Percentiles rank a stretch among this genome's conserved stretches.
phyloP scores from a whole-genome alignment of 2,888 invertebrate genomes.

The Ischnus inquisitorius region DNA sequence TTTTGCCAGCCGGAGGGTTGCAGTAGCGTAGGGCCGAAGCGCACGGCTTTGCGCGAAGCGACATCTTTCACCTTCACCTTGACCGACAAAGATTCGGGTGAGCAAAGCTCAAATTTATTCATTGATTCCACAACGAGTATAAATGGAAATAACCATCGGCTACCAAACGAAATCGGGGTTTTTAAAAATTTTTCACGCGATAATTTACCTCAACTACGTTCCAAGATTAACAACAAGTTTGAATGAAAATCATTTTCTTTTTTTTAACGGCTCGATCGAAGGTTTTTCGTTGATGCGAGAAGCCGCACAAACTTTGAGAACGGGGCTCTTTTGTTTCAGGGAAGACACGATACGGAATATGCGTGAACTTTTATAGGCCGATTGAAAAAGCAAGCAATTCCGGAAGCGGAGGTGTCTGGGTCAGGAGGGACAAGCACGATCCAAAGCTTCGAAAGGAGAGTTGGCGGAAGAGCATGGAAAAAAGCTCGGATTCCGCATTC shows the following conservation, averaged over 20 bases:
- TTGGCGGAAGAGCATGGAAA: conserved; percentile 96
- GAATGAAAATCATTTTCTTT: too few relatives aligned
- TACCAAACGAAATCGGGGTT: too few relatives aligned
- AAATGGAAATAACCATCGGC: too few relatives aligned
- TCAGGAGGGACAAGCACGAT: conserved; percentile 86
- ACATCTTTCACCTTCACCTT: conserved; percentile 99
- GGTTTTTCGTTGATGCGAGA: neutral
- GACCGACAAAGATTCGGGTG: conserved; percentile 99
- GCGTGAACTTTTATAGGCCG: conserved; percentile 99
- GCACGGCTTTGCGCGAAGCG: conserved; percentile 94
- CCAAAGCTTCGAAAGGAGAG: conserved; percentile 92
- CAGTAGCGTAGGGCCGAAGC: conserved; percentile 95
- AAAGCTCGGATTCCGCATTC: conserved; percentile 96
- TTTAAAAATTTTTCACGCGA: too few relatives aligned
- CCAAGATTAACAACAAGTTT: too few relatives aligned
- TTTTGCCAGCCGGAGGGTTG: conserved; percentile 99
- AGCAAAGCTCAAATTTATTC: conserved; percentile 68
- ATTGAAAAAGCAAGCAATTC: conserved; percentile 89
- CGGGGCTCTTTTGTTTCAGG: conserved; percentile 85
- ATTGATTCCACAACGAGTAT: neutral
- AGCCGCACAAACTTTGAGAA: conserved; percentile 3
- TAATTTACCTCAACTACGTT: too few relatives aligned
- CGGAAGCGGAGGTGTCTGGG: conserved; percentile 80
- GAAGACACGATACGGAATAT: conserved; percentile 97
- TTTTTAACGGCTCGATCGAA: neutral